phyloP scores from a whole-genome alignment of 2,113 vertebrate genomes.

The Lagopus muta region DNA sequence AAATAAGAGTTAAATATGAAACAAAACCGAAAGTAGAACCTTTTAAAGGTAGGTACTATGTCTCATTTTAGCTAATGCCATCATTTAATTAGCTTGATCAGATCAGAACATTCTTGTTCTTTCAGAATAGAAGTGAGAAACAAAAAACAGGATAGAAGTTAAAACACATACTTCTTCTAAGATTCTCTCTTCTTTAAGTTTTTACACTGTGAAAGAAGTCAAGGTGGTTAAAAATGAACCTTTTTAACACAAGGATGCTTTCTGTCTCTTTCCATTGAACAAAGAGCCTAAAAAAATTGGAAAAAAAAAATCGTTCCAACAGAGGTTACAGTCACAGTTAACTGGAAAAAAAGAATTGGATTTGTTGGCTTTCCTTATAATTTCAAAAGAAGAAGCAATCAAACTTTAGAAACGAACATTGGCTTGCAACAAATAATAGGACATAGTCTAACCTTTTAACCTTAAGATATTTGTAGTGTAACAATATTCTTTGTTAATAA shows the following conservation, averaged over 20 bases:
- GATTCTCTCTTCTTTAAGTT: background rate
- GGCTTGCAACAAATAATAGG: background rate
- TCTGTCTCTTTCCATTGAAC: background rate
- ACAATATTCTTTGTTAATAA: background rate
- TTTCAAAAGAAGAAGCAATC: background rate
- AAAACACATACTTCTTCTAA: background rate
- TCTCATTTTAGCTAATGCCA: background rate
- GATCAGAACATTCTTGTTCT: background rate
- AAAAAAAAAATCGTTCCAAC: background rate
- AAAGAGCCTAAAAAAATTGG: background rate
- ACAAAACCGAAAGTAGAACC: background rate
- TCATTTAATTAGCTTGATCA: background rate
- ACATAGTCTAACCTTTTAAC: background rate
- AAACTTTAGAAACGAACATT: background rate
- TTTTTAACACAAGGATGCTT: background rate
- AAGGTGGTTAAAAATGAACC: background rate
- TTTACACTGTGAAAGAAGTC: background rate
- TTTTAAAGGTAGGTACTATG: background rate
- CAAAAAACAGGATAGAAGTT: background rate
- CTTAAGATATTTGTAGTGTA: background rate
- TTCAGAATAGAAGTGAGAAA: background rate
- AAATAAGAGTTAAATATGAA: background rate
- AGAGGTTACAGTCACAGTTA: background rate
- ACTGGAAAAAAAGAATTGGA: background rate
- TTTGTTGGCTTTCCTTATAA: background rate